These are phyloP conservation scores for Cynaeus angustus DNA, from an alignment of 2,888 invertebrate species.

Conservation along the genomic window DNA sequence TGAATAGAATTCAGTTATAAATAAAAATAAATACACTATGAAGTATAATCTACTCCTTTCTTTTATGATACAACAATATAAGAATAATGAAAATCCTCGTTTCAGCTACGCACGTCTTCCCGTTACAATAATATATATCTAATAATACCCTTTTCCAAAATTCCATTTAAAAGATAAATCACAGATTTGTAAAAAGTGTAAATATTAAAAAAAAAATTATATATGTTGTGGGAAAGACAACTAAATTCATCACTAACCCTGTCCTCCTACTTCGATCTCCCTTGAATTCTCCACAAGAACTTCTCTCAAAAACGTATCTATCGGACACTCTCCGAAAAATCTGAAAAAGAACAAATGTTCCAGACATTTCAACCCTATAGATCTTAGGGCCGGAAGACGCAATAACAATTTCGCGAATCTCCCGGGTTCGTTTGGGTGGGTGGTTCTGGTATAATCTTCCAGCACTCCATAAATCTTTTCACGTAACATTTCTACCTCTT, in stretches of 20 bases:
- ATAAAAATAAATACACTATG: constrained; percentile 49
- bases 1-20: constrained; percentile 32
- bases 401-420: constrained; percentile 95
- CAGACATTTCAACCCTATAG: constrained; percentile 94
- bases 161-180: constrained; percentile 52
- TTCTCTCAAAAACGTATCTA: constrained; percentile 89
- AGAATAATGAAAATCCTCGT: constrained; percentile 11
- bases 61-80: constrained; percentile 17
- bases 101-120: constrained; percentile 34
- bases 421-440: constrained; percentile 93
- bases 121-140: constrained; percentile 45
- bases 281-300: constrained; percentile 81
- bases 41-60: constrained; percentile 8
- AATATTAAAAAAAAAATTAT: constrained; percentile 29
- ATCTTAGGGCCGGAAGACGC: constrained; percentile 90
- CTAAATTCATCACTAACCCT: constrained; percentile 13
- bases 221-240: constrained; percentile 40
- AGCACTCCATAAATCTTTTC: constrained; percentile 97
- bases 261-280: constrained; percentile 60
- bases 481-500: constrained; percentile 88
- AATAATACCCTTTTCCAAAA: constrained; percentile 55
- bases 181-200: constrained; percentile 53
- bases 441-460: constrained; percentile 93
- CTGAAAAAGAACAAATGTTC: constrained; percentile 97
- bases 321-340: constrained; percentile 89